These are phyloP conservation scores for Eleutherodactylus coqui DNA, from an alignment of 2,797 vertebrate genomes.

Conservation along the genomic window DNA sequence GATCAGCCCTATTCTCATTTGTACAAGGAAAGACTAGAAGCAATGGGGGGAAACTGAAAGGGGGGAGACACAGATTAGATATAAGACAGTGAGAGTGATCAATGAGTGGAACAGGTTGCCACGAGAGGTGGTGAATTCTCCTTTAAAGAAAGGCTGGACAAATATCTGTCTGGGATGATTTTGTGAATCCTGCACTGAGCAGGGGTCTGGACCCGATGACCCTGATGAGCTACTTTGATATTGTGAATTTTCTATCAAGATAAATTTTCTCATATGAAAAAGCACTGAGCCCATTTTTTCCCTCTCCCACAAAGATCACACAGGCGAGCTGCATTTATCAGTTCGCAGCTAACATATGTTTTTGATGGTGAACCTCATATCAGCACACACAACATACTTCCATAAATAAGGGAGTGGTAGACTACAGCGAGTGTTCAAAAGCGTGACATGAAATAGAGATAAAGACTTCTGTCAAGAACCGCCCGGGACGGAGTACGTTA, in stretches of 20 bases:
- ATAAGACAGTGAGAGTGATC: no score
- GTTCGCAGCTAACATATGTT: constrained; percentile 35
- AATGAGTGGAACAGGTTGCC: no score
- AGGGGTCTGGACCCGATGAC: no score
- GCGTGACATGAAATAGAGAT: constrained; percentile 45
- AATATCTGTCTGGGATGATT: no score
- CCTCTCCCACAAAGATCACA: constrained; percentile 54
- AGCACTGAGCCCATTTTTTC: neutral
- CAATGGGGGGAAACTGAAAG: no score
- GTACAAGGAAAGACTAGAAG: no score
- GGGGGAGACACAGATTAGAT: no score
- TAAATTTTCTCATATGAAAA: constrained; percentile 24
- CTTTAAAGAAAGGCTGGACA: no score
- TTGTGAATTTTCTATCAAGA: constrained; percentile 24
- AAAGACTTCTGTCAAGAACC: constrained; percentile 34
- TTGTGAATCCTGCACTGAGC: no score
- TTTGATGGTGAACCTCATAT: constrained; percentile 38
- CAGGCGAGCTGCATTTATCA: constrained; percentile 31
- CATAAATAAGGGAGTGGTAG: constrained; percentile 42
- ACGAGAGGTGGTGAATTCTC: no score
- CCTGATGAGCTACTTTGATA: constrained; percentile 37
- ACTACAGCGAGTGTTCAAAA: constrained; percentile 36
- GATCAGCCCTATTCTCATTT: neutral
- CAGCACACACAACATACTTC: constrained; percentile 37
- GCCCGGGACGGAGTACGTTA: constrained; percentile 14